Conservation (phyloP, 2,113 vertebrate genomes). For the Myotis yumanensis region DNA sequence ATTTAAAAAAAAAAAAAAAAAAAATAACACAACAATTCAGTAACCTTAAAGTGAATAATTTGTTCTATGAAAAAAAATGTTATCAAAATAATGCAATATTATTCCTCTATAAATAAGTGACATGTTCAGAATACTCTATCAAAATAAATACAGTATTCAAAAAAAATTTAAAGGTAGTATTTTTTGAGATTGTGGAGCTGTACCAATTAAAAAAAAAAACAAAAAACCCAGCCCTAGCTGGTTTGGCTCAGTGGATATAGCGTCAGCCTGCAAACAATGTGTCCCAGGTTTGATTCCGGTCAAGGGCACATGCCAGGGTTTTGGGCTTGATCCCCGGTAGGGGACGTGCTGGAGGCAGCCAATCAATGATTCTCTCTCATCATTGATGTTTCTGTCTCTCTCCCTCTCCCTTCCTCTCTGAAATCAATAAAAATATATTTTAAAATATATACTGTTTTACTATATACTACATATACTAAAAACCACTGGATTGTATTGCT, state of each 20-base stretch:
- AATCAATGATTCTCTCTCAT: too few relatives aligned
- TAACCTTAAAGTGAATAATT: conserved; percentile 17
- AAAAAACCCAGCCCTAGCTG: too few relatives aligned
- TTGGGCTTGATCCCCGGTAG: too few relatives aligned
- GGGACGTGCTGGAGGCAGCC: too few relatives aligned
- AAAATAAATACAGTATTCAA: conserved; percentile 32
- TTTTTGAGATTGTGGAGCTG: conserved; percentile 1
- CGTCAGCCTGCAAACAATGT: too few relatives aligned
- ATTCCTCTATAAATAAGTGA: conserved; percentile 6
- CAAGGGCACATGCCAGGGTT: too few relatives aligned
- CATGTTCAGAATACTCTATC: conserved; percentile 25
- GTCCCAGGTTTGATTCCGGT: too few relatives aligned
- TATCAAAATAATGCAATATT: conserved; percentile 53
- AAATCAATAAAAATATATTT: too few relatives aligned
- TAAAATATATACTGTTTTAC: background rate
- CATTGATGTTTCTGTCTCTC: too few relatives aligned
- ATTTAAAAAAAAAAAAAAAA: too few relatives aligned
- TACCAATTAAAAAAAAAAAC: background rate
- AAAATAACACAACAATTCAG: background rate
- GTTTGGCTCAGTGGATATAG: too few relatives aligned
- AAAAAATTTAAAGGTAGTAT: background rate
- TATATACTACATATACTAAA: background rate
- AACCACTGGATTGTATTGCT: background rate
- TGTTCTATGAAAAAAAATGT: conserved; percentile 49
- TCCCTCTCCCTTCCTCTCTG: too few relatives aligned